Evolutionary conservation across 2,888 invertebrate species (phyloP).

Genomic region (Plemyria rubiginata): DNA sequence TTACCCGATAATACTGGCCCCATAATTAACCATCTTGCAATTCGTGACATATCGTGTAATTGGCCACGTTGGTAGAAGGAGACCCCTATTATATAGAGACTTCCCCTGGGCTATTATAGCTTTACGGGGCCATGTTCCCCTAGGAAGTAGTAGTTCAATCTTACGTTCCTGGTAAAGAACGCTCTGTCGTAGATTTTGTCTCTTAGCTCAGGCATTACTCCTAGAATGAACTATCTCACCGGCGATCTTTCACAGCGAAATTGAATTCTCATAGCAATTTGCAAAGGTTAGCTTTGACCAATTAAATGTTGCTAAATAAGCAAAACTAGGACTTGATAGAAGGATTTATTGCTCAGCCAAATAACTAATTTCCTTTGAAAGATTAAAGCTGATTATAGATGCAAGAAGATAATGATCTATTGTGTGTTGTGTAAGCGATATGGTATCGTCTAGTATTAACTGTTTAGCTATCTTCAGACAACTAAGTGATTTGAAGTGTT

Average conservation of each 20-base stretch:
- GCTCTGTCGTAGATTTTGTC: conserved; percentile 7
- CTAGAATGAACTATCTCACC: conserved; percentile 42
- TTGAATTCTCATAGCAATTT: conserved; percentile 52
- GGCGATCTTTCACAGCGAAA: conserved; percentile 47
- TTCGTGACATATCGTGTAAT: no score
- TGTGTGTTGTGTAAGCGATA: conserved; percentile 4
- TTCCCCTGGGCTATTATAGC: neutral
- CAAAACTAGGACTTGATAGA: conserved; percentile 48
- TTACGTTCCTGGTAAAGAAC: neutral
- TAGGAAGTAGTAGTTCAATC: no score
- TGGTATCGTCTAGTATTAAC: neutral
- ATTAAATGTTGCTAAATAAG: conserved; percentile 59
- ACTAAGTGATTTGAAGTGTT: neutral
- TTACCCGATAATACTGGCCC: no score
- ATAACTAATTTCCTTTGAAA: conserved; percentile 37
- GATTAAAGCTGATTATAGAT: conserved; percentile 12
- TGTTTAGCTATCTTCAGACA: neutral
- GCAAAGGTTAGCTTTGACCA: conserved; percentile 56
- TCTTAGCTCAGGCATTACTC: conserved; percentile 13
- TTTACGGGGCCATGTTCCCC: no score
- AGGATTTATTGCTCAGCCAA: conserved; percentile 34
- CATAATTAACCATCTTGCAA: no score
- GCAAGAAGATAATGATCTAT: conserved; percentile 14
- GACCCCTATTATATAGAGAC: neutral
- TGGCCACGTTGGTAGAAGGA: no score